These are phyloP conservation scores for Oryctes rhinoceros DNA, from an alignment of 1,140 invertebrate genomes.

Conservation along the genomic window DNA sequence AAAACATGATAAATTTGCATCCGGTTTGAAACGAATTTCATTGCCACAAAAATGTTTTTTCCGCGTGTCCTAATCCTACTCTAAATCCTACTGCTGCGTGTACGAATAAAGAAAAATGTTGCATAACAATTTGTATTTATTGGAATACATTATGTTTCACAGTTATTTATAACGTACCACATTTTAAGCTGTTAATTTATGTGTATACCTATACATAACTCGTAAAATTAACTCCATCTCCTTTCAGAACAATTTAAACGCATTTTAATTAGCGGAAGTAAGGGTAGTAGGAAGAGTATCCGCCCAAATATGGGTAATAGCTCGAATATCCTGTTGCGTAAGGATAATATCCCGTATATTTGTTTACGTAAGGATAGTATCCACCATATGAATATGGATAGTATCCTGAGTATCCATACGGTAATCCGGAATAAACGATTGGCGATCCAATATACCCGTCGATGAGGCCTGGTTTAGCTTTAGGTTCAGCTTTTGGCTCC, in stretches of 20 bases:
- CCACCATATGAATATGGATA: not conserved
- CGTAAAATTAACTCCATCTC: not conserved
- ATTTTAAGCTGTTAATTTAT: not conserved
- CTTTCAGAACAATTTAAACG: not conserved
- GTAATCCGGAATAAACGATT: not conserved
- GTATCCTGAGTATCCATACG: not conserved
- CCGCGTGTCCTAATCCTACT: too few species aligned
- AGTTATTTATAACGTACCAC: not conserved
- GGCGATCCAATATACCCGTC: not conserved
- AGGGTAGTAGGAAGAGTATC: not conserved
- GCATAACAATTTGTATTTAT: not conserved
- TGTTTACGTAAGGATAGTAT: not conserved
- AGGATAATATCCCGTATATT: not conserved
- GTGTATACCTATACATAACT: not conserved
- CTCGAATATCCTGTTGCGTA: not conserved
- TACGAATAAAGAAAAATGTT: too few species aligned
- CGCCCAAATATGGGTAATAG: not conserved
- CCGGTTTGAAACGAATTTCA: too few species aligned
- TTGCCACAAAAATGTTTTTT: too few species aligned
- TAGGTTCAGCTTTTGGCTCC: slow-evolving; percentile 24
- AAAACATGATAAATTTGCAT: too few species aligned
- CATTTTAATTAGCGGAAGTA: not conserved
- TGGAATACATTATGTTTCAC: not conserved
- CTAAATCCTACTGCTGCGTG: too few species aligned
- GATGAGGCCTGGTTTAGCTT: not conserved